Conservation (phyloP, 2,113 vertebrate genomes). For the Phaetusa simplex region DNA sequence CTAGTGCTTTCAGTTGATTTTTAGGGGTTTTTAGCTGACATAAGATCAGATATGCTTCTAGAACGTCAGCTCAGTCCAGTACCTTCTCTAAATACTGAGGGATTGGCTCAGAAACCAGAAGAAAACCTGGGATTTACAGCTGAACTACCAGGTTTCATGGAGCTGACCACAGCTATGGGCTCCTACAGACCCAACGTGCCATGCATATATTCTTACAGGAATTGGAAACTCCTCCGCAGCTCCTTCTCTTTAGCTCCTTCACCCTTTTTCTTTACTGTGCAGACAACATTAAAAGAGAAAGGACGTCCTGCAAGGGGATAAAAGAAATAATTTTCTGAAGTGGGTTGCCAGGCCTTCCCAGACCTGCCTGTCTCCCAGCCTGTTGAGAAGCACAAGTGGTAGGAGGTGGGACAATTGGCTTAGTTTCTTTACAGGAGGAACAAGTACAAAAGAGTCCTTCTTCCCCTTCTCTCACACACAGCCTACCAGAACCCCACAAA, state of each 20-base stretch:
- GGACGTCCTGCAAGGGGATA: background rate
- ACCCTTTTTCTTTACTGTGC: background rate
- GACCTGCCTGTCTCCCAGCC: background rate
- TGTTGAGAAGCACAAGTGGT: background rate
- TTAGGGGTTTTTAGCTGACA: background rate
- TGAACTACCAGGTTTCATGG: background rate
- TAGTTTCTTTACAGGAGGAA: background rate
- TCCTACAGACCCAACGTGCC: background rate
- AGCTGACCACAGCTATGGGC: background rate
- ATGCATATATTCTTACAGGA: background rate
- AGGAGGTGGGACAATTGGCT: background rate
- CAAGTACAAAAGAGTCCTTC: background rate
- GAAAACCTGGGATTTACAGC: background rate
- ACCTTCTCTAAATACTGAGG: background rate
- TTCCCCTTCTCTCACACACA: background rate
- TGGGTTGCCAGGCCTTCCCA: background rate
- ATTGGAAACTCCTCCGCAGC: background rate
- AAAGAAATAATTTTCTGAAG: background rate
- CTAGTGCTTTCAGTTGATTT: background rate
- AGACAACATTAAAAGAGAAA: background rate
- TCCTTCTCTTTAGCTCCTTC: background rate
- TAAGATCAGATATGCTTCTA: background rate
- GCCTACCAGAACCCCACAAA: background rate
- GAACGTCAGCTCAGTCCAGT: background rate
- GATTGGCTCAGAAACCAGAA: background rate